Evolutionary conservation across 2,113 vertebrate genomes (phyloP).

Genomic region (Lophius piscatorius): DNA sequence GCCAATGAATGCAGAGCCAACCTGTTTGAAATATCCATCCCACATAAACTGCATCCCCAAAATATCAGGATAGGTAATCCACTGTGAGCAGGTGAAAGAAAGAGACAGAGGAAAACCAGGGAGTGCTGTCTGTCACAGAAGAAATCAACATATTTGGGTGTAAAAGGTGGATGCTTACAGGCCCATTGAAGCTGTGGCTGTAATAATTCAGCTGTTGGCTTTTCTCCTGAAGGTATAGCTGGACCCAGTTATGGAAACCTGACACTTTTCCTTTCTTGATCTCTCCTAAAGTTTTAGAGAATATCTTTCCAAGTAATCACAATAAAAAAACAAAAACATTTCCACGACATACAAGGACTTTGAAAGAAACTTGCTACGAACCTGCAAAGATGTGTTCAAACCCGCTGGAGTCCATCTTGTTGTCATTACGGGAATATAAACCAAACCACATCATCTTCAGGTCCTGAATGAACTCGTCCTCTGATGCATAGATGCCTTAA

Average conservation of each 20-base stretch:
- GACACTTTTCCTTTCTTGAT: slow-evolving; percentile 90
- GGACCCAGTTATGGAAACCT: slow-evolving; percentile 97
- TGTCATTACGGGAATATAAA: slow-evolving; percentile 85
- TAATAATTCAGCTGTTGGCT: slow-evolving; percentile 86
- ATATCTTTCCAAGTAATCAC: background rate
- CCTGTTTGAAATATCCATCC: slow-evolving; percentile 91
- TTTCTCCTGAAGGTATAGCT: slow-evolving; percentile 92
- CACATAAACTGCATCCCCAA: slow-evolving; percentile 93
- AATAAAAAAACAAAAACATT: background rate
- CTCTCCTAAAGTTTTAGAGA: slow-evolving; percentile 81
- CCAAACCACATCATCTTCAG: slow-evolving; percentile 97
- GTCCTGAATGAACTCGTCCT: slow-evolving; percentile 84
- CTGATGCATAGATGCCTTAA: slow-evolving; percentile 77
- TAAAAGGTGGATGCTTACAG: slow-evolving; percentile 77
- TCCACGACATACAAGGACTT: background rate
- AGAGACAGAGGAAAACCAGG: background rate
- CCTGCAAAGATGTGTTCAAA: slow-evolving; percentile 97
- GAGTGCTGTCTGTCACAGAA: background rate
- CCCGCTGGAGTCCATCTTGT: slow-evolving; percentile 87
- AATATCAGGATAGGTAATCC: slow-evolving; percentile 87
- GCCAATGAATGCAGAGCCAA: slow-evolving; percentile 91
- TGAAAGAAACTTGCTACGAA: slow-evolving; percentile 45
- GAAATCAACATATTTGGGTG: background rate
- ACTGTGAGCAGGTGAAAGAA: slow-evolving; percentile 73
- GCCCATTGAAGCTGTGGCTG: slow-evolving; percentile 91